These are phyloP conservation scores for Zonotrichia leucophrys DNA, from an alignment of 2,113 vertebrate genomes.

Conservation along the genomic window DNA sequence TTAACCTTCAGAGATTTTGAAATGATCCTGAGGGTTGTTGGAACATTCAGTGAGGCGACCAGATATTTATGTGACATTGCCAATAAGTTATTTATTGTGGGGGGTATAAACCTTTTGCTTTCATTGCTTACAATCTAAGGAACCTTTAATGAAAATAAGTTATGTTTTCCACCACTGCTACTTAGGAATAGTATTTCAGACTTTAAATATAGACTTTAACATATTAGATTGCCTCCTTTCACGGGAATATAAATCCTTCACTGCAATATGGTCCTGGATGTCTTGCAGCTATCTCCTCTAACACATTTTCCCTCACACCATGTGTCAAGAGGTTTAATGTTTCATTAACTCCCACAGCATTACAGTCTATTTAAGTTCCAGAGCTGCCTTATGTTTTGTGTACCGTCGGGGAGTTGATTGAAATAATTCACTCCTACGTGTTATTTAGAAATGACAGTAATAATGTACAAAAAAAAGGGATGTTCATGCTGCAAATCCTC, in stretches of 20 bases:
- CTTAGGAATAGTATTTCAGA: constrained; percentile 51
- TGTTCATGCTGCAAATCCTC: background rate
- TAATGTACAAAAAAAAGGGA: background rate
- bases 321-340: constrained; percentile 67
- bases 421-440: constrained; percentile 47
- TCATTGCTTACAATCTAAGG: constrained; percentile 8
- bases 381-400: constrained; percentile 62
- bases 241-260: constrained; percentile 53
- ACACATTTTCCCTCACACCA: constrained; percentile 52
- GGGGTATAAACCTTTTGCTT: constrained; percentile 34
- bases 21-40: background rate
- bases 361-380: constrained; percentile 55
- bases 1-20: background rate
- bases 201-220: constrained; percentile 54
- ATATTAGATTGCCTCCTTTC: constrained; percentile 54
- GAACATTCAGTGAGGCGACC: background rate
- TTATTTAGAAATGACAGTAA: constrained; percentile 52
- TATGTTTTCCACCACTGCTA: constrained; percentile 30
- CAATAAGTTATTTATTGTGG: background rate
- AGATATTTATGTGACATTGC: background rate
- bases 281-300: constrained; percentile 65
- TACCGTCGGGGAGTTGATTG: constrained; percentile 27
- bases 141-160: constrained; percentile 55
- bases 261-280: constrained; percentile 56
- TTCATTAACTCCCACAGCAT: constrained; percentile 62